Conservation (phyloP, 1,140 invertebrate species). For the Drosophila kepulauana region DNA sequence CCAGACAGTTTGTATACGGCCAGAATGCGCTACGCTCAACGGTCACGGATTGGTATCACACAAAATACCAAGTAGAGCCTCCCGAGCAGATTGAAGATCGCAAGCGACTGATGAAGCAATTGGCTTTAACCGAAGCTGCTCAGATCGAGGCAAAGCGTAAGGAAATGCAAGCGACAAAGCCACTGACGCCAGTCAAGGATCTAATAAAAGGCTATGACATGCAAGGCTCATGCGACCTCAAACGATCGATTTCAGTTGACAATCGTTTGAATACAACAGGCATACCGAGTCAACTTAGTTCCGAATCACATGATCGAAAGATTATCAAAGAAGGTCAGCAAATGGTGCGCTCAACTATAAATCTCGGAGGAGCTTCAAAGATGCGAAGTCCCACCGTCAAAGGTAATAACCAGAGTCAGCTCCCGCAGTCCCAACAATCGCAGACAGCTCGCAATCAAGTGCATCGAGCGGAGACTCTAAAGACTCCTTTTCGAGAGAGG, state of each 20-base stretch:
- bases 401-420: not conserved
- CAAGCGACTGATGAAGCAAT: slow-evolving; percentile 2
- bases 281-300: not conserved
- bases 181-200: not conserved
- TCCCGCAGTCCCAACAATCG: not conserved
- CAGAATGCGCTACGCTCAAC: slow-evolving; percentile 28
- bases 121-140: not conserved
- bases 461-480: not conserved
- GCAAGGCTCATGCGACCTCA: not conserved
- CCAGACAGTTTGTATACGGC: slow-evolving; percentile 34
- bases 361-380: not conserved
- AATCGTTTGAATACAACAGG: not conserved
- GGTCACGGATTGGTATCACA: slow-evolving; percentile 13
- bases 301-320: not conserved
- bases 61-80: slow-evolving; percentile 21
- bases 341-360: slow-evolving; percentile 1
- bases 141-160: not conserved
- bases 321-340: not conserved
- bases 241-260: slow-evolving; percentile 16
- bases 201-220: not conserved
- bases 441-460: not conserved
- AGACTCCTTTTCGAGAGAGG: not conserved
- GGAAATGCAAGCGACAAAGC: not conserved
- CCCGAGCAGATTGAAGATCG: slow-evolving; percentile 37
- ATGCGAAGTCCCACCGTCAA: not conserved